Percentiles rank a stretch among this genome's conserved stretches.
These are phyloP conservation scores for Neodiprion fabricii DNA, from an alignment of 1,140 invertebrate genomes.

Conservation along the genomic window DNA sequence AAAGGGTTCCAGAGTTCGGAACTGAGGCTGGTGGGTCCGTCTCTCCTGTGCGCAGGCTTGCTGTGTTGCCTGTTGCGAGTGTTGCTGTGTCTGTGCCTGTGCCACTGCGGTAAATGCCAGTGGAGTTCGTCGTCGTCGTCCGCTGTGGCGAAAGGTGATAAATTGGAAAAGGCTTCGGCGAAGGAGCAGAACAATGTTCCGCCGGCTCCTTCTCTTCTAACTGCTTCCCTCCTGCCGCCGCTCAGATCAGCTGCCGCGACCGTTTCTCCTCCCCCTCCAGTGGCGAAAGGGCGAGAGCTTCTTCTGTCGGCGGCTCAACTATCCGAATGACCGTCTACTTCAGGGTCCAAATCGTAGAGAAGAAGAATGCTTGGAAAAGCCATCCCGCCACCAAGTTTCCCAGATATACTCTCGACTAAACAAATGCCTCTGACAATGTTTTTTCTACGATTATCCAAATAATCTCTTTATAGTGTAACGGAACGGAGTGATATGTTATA, in stretches of 20 bases:
- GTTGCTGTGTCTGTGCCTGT: constrained; percentile 67
- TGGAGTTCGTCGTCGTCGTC: constrained; percentile 40
- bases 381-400: no score
- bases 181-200: constrained; percentile 34
- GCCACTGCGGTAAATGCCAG: constrained; percentile 57
- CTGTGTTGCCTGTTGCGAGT: constrained; percentile 68
- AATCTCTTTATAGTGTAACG: neutral
- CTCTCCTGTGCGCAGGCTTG: constrained; percentile 69
- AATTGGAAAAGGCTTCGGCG: constrained; percentile 18
- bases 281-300: constrained; percentile 44
- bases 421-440: neutral
- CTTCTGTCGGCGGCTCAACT: constrained; percentile 53
- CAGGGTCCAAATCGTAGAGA: neutral
- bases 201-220: constrained; percentile 36
- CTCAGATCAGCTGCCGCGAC: constrained; percentile 19
- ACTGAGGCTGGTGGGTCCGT: constrained; percentile 82
- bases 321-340: constrained; percentile 39
- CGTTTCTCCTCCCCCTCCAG: constrained; percentile 29
- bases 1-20: constrained; percentile 88
- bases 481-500: neutral
- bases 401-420: neutral
- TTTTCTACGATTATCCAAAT: neutral
- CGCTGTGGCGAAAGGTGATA: constrained; percentile 38
- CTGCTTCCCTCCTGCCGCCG: constrained; percentile 44
- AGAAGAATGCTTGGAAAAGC: no score